Conservation (phyloP, 2,113 vertebrate genomes). For the Echinops telfairi region DNA sequence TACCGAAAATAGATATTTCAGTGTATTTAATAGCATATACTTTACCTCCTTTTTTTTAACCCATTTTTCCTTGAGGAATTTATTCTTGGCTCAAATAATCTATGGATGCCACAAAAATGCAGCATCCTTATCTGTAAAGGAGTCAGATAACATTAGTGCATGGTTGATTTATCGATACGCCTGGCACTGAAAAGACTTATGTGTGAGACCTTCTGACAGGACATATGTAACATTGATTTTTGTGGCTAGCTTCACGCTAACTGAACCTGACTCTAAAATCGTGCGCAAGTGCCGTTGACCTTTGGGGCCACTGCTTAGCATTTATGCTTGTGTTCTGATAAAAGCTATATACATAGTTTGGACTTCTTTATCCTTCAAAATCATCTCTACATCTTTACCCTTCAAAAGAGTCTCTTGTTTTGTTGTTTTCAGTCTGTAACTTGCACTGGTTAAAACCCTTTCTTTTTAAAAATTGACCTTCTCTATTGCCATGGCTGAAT, state of each 20-base stretch:
- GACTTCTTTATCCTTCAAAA: slow-evolving; percentile 49
- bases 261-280: slow-evolving; percentile 46
- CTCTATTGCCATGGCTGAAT: slow-evolving; percentile 50
- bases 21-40: background rate
- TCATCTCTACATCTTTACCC: background rate
- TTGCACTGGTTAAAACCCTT: slow-evolving; percentile 9
- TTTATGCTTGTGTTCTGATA: slow-evolving; percentile 41
- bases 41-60: slow-evolving; percentile 55
- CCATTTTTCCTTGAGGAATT: slow-evolving; percentile 53
- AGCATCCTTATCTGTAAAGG: slow-evolving; percentile 59
- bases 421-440: background rate
- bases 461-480: slow-evolving; percentile 54
- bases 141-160: slow-evolving; percentile 59
- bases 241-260: slow-evolving; percentile 52
- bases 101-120: slow-evolving; percentile 52
- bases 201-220: slow-evolving; percentile 41
- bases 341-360: background rate
- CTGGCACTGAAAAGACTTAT: slow-evolving; percentile 63
- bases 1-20: background rate
- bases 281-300: background rate
- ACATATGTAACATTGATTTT: slow-evolving; percentile 70
- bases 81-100: slow-evolving; percentile 66
- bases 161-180: slow-evolving; percentile 65
- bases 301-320: slow-evolving; percentile 24
- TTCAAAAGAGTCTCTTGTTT: background rate